phyloP scores from a whole-genome alignment of 2,888 invertebrate species.

The Caenorhabditis imperialis region DNA sequence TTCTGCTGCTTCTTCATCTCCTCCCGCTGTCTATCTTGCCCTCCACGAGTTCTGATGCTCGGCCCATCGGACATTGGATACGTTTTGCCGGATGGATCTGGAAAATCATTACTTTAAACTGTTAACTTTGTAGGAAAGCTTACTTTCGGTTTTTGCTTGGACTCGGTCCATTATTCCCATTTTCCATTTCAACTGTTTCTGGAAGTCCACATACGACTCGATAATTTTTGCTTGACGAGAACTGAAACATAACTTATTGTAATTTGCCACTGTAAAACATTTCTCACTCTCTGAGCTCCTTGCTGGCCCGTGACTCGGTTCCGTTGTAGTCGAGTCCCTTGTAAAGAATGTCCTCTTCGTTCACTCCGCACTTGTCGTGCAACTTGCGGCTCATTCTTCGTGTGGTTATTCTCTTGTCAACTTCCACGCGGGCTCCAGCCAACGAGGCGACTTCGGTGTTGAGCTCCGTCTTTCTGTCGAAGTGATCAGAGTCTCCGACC shows the following conservation, averaged over 20 bases:
- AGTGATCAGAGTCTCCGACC: constrained; percentile 50
- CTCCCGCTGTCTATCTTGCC: constrained; percentile 37
- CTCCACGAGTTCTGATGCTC: constrained; percentile 40
- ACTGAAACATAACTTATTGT: constrained; percentile 48
- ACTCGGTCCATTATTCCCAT: constrained; percentile 65
- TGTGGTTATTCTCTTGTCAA: constrained; percentile 65
- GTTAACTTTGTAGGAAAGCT: not conserved
- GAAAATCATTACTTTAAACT: not conserved
- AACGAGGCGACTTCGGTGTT: constrained; percentile 56
- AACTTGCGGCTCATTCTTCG: constrained; percentile 64
- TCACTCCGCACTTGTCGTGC: constrained; percentile 60
- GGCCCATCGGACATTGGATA: constrained; percentile 50
- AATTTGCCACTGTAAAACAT: not conserved
- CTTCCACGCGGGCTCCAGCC: constrained; percentile 67
- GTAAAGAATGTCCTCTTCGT: constrained; percentile 66
- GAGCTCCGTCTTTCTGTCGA: constrained; percentile 57
- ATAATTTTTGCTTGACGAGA: constrained; percentile 64
- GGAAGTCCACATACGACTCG: constrained; percentile 70
- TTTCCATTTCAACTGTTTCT: constrained; percentile 71
- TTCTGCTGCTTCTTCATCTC: constrained; percentile 34
- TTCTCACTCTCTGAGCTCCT: constrained; percentile 59
- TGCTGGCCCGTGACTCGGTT: constrained; percentile 38
- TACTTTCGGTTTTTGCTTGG: constrained; percentile 31
- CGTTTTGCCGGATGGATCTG: constrained; percentile 7
- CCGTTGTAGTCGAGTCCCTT: constrained; percentile 58